A percentile compares a stretch with the other conserved stretches of the same genome.
Conservation (phyloP, 2,888 invertebrate genomes). For the Globia sparganii region DNA sequence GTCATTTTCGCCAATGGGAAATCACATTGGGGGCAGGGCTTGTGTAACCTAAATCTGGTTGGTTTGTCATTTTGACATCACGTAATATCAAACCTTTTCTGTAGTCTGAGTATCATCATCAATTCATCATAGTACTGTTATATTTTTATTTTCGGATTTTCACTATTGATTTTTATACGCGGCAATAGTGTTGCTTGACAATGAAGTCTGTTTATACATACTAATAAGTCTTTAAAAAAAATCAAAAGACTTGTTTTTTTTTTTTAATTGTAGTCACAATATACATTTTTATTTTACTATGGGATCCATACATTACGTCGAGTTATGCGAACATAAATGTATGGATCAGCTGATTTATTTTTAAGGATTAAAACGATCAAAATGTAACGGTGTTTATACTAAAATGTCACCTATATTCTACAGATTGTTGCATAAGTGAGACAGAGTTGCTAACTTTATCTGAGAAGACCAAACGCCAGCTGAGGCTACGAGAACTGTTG, state of each 20-base stretch:
- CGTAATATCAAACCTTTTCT: background rate
- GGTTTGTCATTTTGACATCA: background rate
- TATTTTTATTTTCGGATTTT: background rate
- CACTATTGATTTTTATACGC: background rate
- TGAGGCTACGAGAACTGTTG: constrained; percentile 97
- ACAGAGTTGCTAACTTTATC: constrained; percentile 93
- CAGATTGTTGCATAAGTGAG: constrained; percentile 93
- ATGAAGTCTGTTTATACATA: background rate
- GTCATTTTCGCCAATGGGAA: background rate
- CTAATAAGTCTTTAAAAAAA: background rate
- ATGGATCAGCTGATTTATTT: too few species aligned
- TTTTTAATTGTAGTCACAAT: too few species aligned
- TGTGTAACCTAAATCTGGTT: background rate
- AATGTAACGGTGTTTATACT: too few species aligned
- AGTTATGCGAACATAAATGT: too few species aligned
- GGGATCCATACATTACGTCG: too few species aligned
- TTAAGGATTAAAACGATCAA: too few species aligned
- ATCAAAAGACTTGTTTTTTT: too few species aligned
- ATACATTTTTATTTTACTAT: too few species aligned
- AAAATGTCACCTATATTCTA: background rate
- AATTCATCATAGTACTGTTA: background rate
- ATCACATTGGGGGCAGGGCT: background rate
- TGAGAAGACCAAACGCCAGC: constrained; percentile 97
- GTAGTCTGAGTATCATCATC: too few species aligned
- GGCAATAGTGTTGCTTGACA: background rate